These are phyloP conservation scores for Hoplodrina blanda DNA, from an alignment of 2,888 invertebrate species.

Conservation along the genomic window DNA sequence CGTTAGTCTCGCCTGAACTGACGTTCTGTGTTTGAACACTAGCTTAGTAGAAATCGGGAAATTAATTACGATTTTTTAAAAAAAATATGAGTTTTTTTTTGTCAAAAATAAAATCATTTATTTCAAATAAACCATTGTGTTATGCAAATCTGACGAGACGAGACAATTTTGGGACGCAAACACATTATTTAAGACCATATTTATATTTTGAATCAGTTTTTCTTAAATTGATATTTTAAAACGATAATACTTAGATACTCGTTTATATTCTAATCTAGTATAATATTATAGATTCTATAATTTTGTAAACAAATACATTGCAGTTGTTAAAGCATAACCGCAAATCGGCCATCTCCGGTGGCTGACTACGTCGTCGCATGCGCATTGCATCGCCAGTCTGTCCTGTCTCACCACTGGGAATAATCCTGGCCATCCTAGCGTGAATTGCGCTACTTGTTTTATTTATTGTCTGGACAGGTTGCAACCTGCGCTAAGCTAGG, in stretches of 20 bases:
- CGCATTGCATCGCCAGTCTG: constrained; percentile 17
- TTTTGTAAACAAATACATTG: constrained; percentile 49
- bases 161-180: not conserved
- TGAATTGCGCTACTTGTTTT: constrained; percentile 68
- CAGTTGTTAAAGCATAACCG: constrained; percentile 51
- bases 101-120: too few species aligned
- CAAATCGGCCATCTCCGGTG: constrained; percentile 62
- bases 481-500: constrained; percentile 46
- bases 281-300: constrained; percentile 17
- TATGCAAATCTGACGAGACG: not conserved
- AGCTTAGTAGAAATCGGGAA: constrained; percentile 52
- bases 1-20: constrained; percentile 71
- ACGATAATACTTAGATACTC: not conserved
- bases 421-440: constrained; percentile 71
- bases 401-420: constrained; percentile 57
- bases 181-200: not conserved
- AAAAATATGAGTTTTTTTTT: constrained; percentile 14
- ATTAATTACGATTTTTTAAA: constrained; percentile 51
- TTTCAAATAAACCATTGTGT: not conserved
- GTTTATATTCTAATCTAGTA: not conserved
- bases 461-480: constrained; percentile 65
- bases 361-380: constrained; percentile 24
- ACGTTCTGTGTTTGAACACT: constrained; percentile 63
- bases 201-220: not conserved
- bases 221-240: constrained; percentile 4